A percentile compares a stretch with the other conserved stretches of the same genome.
Conservation (phyloP, 2,888 invertebrate genomes). For the Thymelicus acteon region DNA sequence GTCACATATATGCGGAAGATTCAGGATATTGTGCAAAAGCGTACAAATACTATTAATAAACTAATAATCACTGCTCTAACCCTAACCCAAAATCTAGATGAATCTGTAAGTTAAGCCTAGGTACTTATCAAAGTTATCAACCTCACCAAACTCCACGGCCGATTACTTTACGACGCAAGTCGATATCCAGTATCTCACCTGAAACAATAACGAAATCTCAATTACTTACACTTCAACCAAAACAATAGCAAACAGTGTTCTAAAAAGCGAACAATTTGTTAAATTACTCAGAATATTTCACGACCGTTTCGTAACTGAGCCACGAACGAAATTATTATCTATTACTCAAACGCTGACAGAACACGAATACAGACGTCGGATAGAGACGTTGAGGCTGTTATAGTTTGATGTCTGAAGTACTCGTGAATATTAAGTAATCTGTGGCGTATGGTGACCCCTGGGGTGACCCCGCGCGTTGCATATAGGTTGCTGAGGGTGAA, state of each 20-base stretch:
- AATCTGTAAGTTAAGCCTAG: too few relatives aligned
- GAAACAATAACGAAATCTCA: conserved; percentile 25
- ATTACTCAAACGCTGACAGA: conserved; percentile 36
- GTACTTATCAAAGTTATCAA: too few relatives aligned
- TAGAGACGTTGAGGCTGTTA: conserved; percentile 23
- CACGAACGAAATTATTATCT: conserved; percentile 40
- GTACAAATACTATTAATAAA: too few relatives aligned
- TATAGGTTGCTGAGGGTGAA: neutral
- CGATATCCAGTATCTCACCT: conserved; percentile 4
- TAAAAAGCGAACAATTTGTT: conserved; percentile 44
- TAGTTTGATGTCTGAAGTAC: neutral
- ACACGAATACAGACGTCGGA: conserved; percentile 37
- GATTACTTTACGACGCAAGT: neutral
- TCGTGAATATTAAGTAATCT: conserved; percentile 10
- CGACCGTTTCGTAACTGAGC: conserved; percentile 40
- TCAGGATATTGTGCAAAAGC: too few relatives aligned
- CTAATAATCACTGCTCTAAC: too few relatives aligned
- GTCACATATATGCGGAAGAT: too few relatives aligned
- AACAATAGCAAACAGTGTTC: conserved; percentile 25
- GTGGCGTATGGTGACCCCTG: neutral
- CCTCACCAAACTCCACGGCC: neutral
- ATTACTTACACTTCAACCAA: conserved; percentile 11
- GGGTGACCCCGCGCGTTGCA: conserved; percentile 1
- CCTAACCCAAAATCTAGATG: too few relatives aligned
- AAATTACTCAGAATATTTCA: conserved; percentile 40